Evolutionary conservation across 2,797 vertebrate species (phyloP), one percentile per base, ranked within the genome.

Genomic region (Galago senegalensis): DNA sequence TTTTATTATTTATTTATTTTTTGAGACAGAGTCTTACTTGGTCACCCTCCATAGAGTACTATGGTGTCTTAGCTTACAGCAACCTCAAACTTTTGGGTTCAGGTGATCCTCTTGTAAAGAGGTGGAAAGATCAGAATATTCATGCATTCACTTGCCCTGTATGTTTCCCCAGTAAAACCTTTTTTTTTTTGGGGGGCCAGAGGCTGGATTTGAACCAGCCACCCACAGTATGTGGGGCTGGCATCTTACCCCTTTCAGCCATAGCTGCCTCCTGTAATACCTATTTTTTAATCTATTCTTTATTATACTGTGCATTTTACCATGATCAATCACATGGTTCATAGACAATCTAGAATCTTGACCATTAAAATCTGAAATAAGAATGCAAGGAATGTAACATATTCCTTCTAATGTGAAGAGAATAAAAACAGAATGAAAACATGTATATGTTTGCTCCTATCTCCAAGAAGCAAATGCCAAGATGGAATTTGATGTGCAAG

Each of bases 341-440:
- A 34, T 40, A 43, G 21, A 25, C 86, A 85, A 70, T 49, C 40
- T 81, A 86, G 53, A 81, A 86, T 87, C 27, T 67, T 81, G 61
- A 25, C 10, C 31, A 89, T 56, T 87, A 92, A 86, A 87, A 75
- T 87, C 7, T 69, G 3, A 92, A 83, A 95, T 31, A 72, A 92
- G 46, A 91, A 93, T 63, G 2, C 25, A 92, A 87, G 91, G 21
- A 84, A 80, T 4, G 1, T 12, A 77, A 14, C 11, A 21, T 67
- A 11, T 9, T 82, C n/a, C 81, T 79, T 60, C 46, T 49, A 89
- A 87, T 7, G 7, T 18, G 72, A 91, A 89, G n/a, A 96, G 5
- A 67, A 83, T 25, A 91, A 27, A 91, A 67, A 75, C 4, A 43
- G 29, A 27, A 11, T 40, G 43, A 65, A 70, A 11, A 69, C 20